These are phyloP conservation scores for Melopsittacus undulatus DNA, from an alignment of 2,797 vertebrate species.

Conservation along the genomic window DNA sequence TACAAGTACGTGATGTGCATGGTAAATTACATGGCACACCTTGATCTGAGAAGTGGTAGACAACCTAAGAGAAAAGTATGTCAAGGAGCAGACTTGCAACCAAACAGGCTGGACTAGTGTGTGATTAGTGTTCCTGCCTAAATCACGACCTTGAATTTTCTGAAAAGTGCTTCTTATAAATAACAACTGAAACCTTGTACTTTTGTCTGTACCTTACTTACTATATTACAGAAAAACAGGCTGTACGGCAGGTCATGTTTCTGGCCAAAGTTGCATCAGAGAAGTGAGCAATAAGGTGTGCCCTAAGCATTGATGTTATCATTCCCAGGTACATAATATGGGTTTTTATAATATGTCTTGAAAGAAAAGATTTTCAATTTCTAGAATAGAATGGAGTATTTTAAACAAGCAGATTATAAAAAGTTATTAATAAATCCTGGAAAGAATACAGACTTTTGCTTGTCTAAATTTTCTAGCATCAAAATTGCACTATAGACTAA, in stretches of 20 bases:
- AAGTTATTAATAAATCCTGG: not conserved
- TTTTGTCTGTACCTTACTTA: not conserved
- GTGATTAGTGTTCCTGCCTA: not conserved
- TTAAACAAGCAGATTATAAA: not conserved
- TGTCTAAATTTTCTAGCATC: not conserved
- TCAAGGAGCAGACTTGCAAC: not conserved
- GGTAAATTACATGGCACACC: not conserved
- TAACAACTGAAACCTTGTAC: not conserved
- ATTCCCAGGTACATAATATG: not conserved
- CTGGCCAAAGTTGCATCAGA: not conserved
- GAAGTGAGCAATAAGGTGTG: not conserved
- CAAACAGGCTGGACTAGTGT: not conserved
- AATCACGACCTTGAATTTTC: not conserved
- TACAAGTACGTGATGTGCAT: not conserved
- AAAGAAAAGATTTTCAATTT: not conserved
- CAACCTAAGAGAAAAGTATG: not conserved
- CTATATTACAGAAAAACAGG: not conserved
- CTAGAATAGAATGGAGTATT: not conserved
- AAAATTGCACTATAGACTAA: not conserved
- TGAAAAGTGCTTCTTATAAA: not conserved
- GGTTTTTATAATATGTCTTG: not conserved
- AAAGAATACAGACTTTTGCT: not conserved
- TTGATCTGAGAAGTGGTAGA: not conserved
- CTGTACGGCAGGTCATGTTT: not conserved
- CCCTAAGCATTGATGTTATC: no score